phyloP scores from a whole-genome alignment of 2,113 vertebrate genomes.

The Albula glossodonta region DNA sequence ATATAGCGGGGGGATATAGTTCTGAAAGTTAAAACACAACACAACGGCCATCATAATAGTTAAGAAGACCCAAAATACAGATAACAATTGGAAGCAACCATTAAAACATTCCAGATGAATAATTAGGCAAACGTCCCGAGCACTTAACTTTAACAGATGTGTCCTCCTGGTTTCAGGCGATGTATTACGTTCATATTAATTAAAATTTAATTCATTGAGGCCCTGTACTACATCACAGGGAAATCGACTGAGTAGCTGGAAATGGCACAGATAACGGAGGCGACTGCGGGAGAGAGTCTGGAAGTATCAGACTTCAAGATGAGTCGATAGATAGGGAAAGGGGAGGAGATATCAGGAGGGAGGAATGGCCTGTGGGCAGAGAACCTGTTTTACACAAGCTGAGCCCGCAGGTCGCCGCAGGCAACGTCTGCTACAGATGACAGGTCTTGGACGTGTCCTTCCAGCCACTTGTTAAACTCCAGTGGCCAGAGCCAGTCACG shows the following conservation, averaged over 20 bases:
- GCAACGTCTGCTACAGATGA: constrained; percentile 73
- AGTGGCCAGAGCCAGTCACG: constrained; percentile 58
- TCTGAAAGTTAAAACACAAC: too few species aligned
- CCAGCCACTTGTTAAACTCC: constrained; percentile 47
- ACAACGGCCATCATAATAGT: neutral
- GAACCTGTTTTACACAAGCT: constrained; percentile 74
- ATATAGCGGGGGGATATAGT: too few species aligned
- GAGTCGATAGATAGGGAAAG: constrained; percentile 54
- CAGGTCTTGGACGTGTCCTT: constrained; percentile 62
- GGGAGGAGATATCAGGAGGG: constrained; percentile 48
- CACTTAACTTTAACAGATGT: neutral
- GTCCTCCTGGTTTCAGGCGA: neutral
- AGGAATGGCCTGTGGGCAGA: constrained; percentile 66
- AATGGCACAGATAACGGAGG: neutral
- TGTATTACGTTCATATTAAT: constrained; percentile 4
- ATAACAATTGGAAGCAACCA: neutral
- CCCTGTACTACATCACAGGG: neutral
- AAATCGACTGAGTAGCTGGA: neutral
- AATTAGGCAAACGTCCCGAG: neutral
- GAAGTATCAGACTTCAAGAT: constrained; percentile 54
- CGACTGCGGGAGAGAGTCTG: constrained; percentile 39
- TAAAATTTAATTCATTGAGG: neutral
- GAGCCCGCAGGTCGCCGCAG: constrained; percentile 73
- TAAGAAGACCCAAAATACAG: neutral
- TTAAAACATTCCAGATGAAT: neutral